phyloP scores from a whole-genome alignment of 1,140 invertebrate species.

The Eriosoma lanigerum region DNA sequence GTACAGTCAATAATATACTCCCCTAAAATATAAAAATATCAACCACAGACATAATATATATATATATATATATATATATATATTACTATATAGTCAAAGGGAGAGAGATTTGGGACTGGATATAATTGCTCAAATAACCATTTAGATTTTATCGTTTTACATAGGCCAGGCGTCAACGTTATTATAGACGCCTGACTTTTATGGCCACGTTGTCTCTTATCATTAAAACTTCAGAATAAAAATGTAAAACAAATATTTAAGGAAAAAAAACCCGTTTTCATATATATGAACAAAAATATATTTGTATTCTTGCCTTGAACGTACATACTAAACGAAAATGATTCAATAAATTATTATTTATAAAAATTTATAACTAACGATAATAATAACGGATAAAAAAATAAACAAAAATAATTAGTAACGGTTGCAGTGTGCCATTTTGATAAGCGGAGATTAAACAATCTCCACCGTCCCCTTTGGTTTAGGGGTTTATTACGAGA shows the following conservation, averaged over 20 bases:
- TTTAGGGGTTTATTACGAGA: constrained; percentile 17
- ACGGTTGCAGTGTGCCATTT: constrained; percentile 22
- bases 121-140: constrained; percentile 43
- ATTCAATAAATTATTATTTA: constrained; percentile 12
- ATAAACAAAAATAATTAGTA: constrained; percentile 11
- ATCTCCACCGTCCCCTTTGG: not conserved
- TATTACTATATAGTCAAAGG: not conserved
- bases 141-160: constrained; percentile 49
- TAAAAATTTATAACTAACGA: not conserved
- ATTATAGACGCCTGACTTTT: constrained; percentile 23
- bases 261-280: not conserved
- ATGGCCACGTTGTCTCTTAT: not conserved
- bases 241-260: not conserved
- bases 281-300: not conserved
- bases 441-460: constrained; percentile 28
- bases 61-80: too few species aligned
- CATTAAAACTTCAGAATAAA: not conserved
- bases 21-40: constrained; percentile 46
- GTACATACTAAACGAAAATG: not conserved
- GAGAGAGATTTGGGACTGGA: not conserved
- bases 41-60: not conserved
- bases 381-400: not conserved
- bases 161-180: constrained; percentile 34
- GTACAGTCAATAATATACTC: constrained; percentile 1
- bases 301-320: not conserved